Evolutionary conservation across 2,797 vertebrate genomes (phyloP), one percentile per base, ranked within the genome.

Genomic region (Sparus aurata): DNA sequence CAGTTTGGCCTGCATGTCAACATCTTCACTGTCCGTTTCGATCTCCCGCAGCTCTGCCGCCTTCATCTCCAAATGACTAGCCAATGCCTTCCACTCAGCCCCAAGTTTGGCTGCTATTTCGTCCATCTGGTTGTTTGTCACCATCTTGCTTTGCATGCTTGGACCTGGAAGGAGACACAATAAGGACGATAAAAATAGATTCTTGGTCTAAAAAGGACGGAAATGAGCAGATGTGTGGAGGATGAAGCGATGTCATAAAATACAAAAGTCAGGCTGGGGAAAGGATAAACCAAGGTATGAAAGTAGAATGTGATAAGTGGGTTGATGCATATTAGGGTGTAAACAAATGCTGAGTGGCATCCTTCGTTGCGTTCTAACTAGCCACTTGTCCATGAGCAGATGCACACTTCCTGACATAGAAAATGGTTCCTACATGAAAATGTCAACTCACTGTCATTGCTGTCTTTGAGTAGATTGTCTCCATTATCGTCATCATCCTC

Each of bases 401-500:
- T 9, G 9, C 34, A 38, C 34, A 38, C 9, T 38, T 38, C 9
- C 34, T 10, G 34, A 38, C 6, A 38, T 34, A 34, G 34, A 38
- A 38, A 38, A 38, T 10, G 34, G 34, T 38, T 38, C 34, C 34
- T 38, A 38, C 34, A 38, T 38, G 34, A 38, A 38, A 38, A 38
- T 10, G 34, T n/a, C 43, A 57, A 91, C 98, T 97, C 93, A 99
- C 98, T 99, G 96, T 99, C 98, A 84, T 96, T 97, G 93, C 97
- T 97, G 89, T 99, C 97, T 89, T 99, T 99, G 82, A 99, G 96
- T 75, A 99, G 97, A 91, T 97, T 97, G 96, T 99, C 98, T 85
- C 98, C 97, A 59, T 99, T 99, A 90, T 99, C 98, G 69, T 99
- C 98, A 55, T 99, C 98, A 66, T 99, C 98, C 85, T 99, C 98